These are phyloP conservation scores for Pristiophorus japonicus DNA, from an alignment of 2,113 vertebrate species.

Conservation along the genomic window DNA sequence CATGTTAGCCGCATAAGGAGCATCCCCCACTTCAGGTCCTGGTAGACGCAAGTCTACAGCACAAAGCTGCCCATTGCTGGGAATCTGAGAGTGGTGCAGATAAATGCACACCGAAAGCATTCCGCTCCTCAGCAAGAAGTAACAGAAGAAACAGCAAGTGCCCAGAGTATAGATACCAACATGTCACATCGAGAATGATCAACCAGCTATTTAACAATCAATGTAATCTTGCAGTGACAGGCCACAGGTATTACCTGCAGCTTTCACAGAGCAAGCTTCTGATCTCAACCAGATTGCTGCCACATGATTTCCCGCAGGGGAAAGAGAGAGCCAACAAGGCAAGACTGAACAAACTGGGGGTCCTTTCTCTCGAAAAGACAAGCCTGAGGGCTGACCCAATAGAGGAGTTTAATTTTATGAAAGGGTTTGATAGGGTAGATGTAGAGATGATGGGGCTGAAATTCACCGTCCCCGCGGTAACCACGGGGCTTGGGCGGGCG, in stretches of 20 bases:
- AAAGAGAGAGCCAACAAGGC: neutral
- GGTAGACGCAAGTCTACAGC: no score
- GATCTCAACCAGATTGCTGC: neutral
- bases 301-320: neutral
- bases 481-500: no score
- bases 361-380: neutral
- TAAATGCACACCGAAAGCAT: neutral
- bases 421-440: neutral
- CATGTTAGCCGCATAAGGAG: no score
- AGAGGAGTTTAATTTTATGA: neutral
- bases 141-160: neutral
- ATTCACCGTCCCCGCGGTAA: no score
- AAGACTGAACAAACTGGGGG: neutral
- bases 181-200: neutral
- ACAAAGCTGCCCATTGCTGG: no score
- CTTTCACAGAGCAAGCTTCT: neutral
- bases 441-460: no score
- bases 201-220: neutral
- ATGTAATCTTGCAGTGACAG: neutral
- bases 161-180: neutral
- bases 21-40: no score
- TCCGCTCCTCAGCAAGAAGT: neutral
- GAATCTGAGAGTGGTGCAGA: no score
- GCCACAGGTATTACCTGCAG: neutral
- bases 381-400: neutral